Evolutionary conservation across 1,140 invertebrate species (phyloP).

Genomic region (Microplitis mediator): DNA sequence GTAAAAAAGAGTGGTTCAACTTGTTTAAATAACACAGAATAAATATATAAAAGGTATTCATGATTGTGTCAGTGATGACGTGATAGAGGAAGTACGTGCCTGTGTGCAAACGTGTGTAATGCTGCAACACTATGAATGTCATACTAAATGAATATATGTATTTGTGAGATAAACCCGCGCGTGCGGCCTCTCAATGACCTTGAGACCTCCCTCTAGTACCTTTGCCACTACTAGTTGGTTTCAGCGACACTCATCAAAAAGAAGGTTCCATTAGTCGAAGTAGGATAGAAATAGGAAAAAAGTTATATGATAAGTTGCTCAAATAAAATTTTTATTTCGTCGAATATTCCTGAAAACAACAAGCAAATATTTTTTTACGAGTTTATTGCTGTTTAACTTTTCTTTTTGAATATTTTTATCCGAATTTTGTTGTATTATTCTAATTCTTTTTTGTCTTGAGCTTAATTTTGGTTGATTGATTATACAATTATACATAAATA

Average conservation of each 20-base stretch:
- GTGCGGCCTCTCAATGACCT: conserved; percentile 56
- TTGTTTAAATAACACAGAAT: conserved; percentile 9
- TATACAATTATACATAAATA: no score
- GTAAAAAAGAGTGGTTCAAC: background rate
- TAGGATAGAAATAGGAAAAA: no score
- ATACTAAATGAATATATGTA: conserved; percentile 31
- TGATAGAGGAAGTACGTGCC: conserved; percentile 33
- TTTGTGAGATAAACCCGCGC: conserved; percentile 48
- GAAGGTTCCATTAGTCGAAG: background rate
- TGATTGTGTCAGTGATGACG: conserved; percentile 14
- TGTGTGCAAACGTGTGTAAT: conserved; percentile 31
- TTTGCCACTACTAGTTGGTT: background rate
- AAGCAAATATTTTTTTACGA: no score
- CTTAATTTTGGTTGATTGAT: no score
- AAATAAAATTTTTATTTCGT: background rate
- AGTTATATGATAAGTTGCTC: no score
- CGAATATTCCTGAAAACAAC: no score
- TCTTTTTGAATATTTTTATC: no score
- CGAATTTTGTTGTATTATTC: no score
- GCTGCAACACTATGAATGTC: conserved; percentile 27
- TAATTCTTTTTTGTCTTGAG: no score
- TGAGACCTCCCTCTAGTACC: conserved; percentile 42
- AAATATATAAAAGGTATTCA: conserved; percentile 11
- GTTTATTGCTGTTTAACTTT: no score
- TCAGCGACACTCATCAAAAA: background rate